A percentile compares a stretch with the other conserved stretches of the same genome.
Evolutionary conservation across 2,113 vertebrate genomes (phyloP).

Genomic region (Apeltes quadracus): DNA sequence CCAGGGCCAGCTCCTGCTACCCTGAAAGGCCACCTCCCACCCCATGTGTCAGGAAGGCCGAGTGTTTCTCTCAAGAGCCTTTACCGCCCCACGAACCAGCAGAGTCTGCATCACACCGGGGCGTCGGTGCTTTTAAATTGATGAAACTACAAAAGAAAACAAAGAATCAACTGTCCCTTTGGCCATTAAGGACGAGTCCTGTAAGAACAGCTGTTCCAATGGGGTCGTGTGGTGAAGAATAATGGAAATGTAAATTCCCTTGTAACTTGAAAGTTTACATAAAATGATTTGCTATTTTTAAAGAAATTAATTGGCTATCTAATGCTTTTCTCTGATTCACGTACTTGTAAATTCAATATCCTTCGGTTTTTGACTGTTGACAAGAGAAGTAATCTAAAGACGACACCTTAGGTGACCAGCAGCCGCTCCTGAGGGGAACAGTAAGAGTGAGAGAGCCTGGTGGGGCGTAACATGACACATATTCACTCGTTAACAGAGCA

Average conservation of each 20-base stretch:
- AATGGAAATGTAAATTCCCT: background rate
- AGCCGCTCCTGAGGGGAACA: too few relatives aligned
- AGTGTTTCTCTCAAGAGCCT: conserved; percentile 69
- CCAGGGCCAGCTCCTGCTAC: conserved; percentile 62
- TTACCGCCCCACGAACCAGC: conserved; percentile 56
- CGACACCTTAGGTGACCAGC: background rate
- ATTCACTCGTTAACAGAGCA: background rate
- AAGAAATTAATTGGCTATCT: conserved; percentile 2
- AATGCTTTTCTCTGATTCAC: background rate
- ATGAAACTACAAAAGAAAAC: conserved; percentile 68
- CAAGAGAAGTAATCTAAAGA: background rate
- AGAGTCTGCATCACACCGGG: conserved; percentile 60
- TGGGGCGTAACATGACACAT: background rate
- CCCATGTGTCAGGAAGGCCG: conserved; percentile 64
- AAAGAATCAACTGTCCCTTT: conserved; percentile 51
- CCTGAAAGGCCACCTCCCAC: conserved; percentile 53
- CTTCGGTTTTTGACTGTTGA: background rate
- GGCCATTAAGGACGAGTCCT: conserved; percentile 53
- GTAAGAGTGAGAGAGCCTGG: background rate
- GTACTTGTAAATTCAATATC: background rate
- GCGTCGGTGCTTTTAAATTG: conserved; percentile 70
- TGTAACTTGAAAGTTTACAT: conserved; percentile 8
- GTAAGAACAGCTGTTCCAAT: conserved; percentile 57
- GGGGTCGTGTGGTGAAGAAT: conserved; percentile 31
- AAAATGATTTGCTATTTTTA: conserved; percentile 14